Percentiles rank a stretch among this genome's conserved stretches.
These are phyloP conservation scores for Myripristis murdjan DNA, from an alignment of 2,797 vertebrate genomes.

Conservation along the genomic window DNA sequence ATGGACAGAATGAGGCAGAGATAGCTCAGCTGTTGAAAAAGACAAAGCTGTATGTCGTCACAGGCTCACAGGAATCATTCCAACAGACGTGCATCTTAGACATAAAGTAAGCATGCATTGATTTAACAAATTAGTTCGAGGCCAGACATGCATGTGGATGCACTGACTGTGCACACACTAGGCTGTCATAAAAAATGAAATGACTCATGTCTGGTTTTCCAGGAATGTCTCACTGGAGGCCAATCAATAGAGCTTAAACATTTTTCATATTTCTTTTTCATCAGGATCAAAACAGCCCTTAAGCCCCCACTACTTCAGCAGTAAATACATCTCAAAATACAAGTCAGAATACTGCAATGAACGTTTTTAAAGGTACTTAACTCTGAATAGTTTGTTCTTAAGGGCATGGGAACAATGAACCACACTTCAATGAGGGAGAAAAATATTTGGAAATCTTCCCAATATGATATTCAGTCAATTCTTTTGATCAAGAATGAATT, in stretches of 20 bases:
- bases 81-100: constrained; percentile 35
- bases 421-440: constrained; percentile 10
- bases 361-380: constrained; percentile 44
- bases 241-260: constrained; percentile 43
- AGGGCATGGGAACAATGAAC: constrained; percentile 38
- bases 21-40: constrained; percentile 22
- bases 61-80: constrained; percentile 17
- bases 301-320: constrained; percentile 43
- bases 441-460: constrained; percentile 59
- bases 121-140: constrained; percentile 38
- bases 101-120: constrained; percentile 10
- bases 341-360: constrained; percentile 38
- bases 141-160: constrained; percentile 31
- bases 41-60: constrained; percentile 26
- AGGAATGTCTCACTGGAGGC: constrained; percentile 29
- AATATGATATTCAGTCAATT: constrained; percentile 88
- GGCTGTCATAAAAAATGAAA: constrained; percentile 45
- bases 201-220: constrained; percentile 34
- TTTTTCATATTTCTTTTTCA: constrained; percentile 59
- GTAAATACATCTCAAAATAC: constrained; percentile 63
- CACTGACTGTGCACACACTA: constrained; percentile 44
- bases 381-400: constrained; percentile 43
- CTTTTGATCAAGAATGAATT: constrained; percentile 88
- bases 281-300: constrained; percentile 60
- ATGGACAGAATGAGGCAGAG: constrained; percentile 57